Evolutionary conservation across 2,797 vertebrate species (phyloP), one percentile per base, ranked within the genome.

Genomic region (Lerista edwardsae): DNA sequence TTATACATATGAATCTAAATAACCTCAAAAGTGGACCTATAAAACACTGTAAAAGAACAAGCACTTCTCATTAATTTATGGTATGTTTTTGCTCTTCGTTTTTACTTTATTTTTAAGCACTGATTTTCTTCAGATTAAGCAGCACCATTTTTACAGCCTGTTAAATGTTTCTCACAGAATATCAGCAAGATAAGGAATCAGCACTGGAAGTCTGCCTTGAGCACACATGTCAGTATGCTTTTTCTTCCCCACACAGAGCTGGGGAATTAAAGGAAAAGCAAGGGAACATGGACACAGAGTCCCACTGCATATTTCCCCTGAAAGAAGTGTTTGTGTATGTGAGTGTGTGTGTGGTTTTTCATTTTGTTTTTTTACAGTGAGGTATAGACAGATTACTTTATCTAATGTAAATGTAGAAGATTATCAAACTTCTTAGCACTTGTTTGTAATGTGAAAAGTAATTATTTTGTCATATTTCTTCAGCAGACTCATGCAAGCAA

Each of bases 401-500:
- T 88, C 89, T 90, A 83, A 71, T 19, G 3, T 25, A 55, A 10
- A 67, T 1, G 12, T 6, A 76, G 36, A 67, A 79, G 14, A 29
- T 89, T 84, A 90, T 91, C 41, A 91, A 87, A 84, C 65, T 17
- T 55, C 51, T 19, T 17, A 55, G 19, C n/a, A n/a, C n/a, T 17
- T 55, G 51, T 55, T 14, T 55, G 11, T 55, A 55, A 55, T 55
- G 51, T 55, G 51, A 55, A 89, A 90, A 77, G 67, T 89, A 81
- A 92, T 82, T 83, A 62, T 80, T 47, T 86, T 87, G 62, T 2
- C 36, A 41, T 95, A 34, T 96, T 91, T 91, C 87, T 93, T 94
- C 93, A 82, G 89, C 94, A 99, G 98, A 97, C 96, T 87, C 90
- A 96, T 88, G 93, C 96, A 81, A 95, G 96, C 94, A 97, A 93